These are phyloP conservation scores for Scylla paramamosain DNA, from an alignment of 1,140 invertebrate genomes.

Conservation along the genomic window DNA sequence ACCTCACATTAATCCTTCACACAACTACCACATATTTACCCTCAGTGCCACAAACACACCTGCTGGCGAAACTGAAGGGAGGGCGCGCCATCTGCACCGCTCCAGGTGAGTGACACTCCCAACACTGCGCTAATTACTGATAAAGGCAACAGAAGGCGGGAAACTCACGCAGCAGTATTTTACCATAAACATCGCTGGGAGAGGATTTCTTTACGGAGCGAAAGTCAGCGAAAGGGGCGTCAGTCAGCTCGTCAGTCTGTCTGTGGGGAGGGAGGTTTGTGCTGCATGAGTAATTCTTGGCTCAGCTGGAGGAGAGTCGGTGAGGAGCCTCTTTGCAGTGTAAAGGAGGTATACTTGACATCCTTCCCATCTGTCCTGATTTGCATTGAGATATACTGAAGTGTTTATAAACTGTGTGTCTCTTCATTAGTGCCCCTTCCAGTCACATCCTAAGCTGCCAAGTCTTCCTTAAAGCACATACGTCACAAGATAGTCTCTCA, in stretches of 20 bases:
- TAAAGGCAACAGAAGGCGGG: not conserved
- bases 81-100: not conserved
- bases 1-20: not conserved
- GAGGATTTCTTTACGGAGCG: not conserved
- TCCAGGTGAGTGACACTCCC: not conserved
- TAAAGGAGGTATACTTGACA: too few relatives aligned
- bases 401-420: too few relatives aligned
- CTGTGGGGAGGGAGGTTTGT: too few relatives aligned
- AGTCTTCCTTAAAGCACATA: too few relatives aligned
- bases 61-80: not conserved
- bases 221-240: conserved; percentile 17
- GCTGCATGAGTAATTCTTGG: not conserved
- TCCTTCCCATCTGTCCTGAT: too few relatives aligned
- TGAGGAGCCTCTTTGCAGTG: too few relatives aligned
- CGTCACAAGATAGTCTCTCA: too few relatives aligned
- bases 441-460: too few relatives aligned
- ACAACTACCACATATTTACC: not conserved
- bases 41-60: not conserved
- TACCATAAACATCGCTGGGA: not conserved
- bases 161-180: not conserved
- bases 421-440: too few relatives aligned
- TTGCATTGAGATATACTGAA: too few relatives aligned
- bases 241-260: not conserved
- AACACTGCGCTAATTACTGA: not conserved
- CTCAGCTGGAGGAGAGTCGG: too few relatives aligned